phyloP scores from a whole-genome alignment of 2,888 invertebrate species.

The Polydrusus tereticollis region DNA sequence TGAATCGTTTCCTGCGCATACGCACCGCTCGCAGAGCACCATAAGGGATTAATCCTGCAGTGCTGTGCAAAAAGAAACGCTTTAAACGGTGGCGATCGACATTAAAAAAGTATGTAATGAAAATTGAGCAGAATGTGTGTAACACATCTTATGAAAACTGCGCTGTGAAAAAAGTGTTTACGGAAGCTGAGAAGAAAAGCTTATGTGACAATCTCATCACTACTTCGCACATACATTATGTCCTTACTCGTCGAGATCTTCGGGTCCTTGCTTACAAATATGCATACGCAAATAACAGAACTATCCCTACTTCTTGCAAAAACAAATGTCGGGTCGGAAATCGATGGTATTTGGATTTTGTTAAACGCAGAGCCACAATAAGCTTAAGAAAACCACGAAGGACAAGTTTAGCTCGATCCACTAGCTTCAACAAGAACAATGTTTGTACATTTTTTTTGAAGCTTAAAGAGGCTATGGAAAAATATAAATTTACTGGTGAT shows the following conservation, averaged over 20 bases:
- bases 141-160: constrained; percentile 2
- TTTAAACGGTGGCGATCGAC: not conserved
- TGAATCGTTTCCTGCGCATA: no score
- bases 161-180: no score
- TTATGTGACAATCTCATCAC: not conserved
- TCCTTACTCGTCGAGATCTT: not conserved
- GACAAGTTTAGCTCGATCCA: constrained; percentile 8
- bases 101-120: not conserved
- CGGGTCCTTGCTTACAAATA: not conserved
- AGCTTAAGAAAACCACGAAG: constrained; percentile 3
- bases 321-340: not conserved
- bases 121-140: not conserved
- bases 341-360: no score
- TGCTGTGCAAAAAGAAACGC: no score
- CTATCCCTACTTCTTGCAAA: constrained; percentile 6
- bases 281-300: constrained; percentile 4
- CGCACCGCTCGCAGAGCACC: no score
- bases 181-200: not conserved
- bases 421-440: constrained; percentile 13
- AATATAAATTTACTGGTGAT: not conserved
- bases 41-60: no score
- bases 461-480: not conserved
- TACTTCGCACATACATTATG: constrained; percentile 5
- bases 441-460: not conserved
- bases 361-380: no score